Evolutionary conservation across 2,888 invertebrate genomes (phyloP).

Genomic region (Fragum sueziense): DNA sequence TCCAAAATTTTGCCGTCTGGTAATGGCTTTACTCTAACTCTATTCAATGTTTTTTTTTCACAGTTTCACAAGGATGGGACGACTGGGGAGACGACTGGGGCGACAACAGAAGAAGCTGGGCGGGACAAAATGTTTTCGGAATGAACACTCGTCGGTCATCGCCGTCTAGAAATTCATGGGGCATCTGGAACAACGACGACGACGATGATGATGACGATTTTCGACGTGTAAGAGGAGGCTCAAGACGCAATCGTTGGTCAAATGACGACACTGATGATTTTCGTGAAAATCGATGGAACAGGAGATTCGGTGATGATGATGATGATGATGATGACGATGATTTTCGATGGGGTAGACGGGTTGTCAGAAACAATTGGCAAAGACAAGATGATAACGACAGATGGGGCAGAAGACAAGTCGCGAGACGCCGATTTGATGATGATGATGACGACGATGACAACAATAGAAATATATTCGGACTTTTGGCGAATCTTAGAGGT

Average conservation of each 20-base stretch:
- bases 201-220: not conserved
- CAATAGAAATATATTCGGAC: not conserved
- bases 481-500: not conserved
- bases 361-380: not conserved
- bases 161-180: not conserved
- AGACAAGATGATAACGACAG: not conserved
- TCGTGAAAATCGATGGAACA: not conserved
- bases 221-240: not conserved
- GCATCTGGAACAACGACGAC: not conserved
- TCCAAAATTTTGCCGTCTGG: no score
- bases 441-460: not conserved
- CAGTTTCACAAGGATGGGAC: slow-evolving; percentile 1
- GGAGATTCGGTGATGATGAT: not conserved
- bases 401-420: not conserved
- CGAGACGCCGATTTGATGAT: not conserved
- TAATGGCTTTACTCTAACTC: no score
- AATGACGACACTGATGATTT: not conserved
- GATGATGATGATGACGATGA: not conserved
- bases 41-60: no score
- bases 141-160: not conserved
- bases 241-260: not conserved
- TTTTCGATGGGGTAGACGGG: not conserved
- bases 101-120: not conserved
- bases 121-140: not conserved
- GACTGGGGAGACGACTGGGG: not conserved